Conservation (phyloP, 2,797 vertebrate genomes). For the Hybognathus amarus region DNA sequence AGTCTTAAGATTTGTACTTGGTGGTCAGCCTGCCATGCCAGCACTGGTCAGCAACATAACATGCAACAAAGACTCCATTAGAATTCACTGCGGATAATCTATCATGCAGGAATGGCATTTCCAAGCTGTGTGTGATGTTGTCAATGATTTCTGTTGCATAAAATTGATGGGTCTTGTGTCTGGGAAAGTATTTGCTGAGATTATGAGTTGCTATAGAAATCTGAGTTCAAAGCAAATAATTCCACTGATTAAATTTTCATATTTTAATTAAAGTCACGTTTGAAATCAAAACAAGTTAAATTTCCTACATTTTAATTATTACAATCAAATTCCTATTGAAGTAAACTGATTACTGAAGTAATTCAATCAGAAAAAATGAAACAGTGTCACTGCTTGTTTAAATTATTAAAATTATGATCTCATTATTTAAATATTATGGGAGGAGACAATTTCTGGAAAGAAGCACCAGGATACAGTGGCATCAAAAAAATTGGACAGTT, state of each 20-base stretch:
- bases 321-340: slow-evolving; percentile 56
- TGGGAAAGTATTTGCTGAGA: slow-evolving; percentile 44
- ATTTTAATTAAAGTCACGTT: slow-evolving; percentile 65
- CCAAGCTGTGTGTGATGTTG: slow-evolving; percentile 35
- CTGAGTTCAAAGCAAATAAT: slow-evolving; percentile 58
- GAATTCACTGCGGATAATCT: slow-evolving; percentile 28
- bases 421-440: slow-evolving; percentile 38
- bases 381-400: neutral
- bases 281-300: slow-evolving; percentile 59
- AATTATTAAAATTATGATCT: slow-evolving; percentile 15
- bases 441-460: slow-evolving; percentile 31
- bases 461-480: neutral
- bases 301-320: slow-evolving; percentile 62
- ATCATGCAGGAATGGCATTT: slow-evolving; percentile 44
- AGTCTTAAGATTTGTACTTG: neutral
- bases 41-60: slow-evolving; percentile 25
- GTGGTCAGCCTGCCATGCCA: slow-evolving; percentile 33
- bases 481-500: neutral
- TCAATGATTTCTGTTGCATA: slow-evolving; percentile 53
- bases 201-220: slow-evolving; percentile 59
- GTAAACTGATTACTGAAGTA: slow-evolving; percentile 48
- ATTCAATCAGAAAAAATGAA: slow-evolving; percentile 43
- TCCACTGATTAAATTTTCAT: slow-evolving; percentile 61
- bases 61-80: slow-evolving; percentile 29
- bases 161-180: slow-evolving; percentile 54